phyloP scores from a whole-genome alignment of 2,888 invertebrate genomes.

The Idaea dimidiata region DNA sequence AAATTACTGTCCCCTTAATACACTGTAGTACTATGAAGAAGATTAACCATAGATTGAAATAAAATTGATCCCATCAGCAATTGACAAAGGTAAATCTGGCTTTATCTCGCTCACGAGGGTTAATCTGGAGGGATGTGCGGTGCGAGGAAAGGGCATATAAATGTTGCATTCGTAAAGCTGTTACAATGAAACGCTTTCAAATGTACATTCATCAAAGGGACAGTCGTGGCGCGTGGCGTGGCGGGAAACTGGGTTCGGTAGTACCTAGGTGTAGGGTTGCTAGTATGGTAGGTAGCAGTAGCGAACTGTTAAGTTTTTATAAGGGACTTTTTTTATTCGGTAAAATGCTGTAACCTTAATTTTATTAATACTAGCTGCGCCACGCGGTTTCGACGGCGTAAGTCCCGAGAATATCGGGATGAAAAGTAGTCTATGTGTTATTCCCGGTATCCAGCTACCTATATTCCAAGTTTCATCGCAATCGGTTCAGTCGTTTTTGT shows the following conservation, averaged over 20 bases:
- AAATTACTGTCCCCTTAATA: no score
- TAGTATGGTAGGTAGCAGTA: no score
- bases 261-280: slow-evolving; percentile 18
- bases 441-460: no score
- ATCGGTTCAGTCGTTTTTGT: no score
- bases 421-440: no score
- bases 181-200: slow-evolving; percentile 68
- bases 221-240: slow-evolving; percentile 30
- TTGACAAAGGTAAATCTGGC: not conserved
- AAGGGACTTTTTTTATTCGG: no score
- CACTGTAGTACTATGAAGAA: not conserved
- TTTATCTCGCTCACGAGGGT: not conserved
- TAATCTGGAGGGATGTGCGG: not conserved
- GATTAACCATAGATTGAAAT: not conserved
- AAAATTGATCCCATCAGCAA: not conserved
- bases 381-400: no score
- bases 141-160: not conserved
- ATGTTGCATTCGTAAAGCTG: slow-evolving; percentile 7
- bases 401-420: no score
- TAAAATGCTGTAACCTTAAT: no score
- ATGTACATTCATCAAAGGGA: slow-evolving; percentile 64
- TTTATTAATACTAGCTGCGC: no score
- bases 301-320: no score
- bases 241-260: slow-evolving; percentile 24
- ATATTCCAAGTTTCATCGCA: no score